These are phyloP conservation scores for Amblyraja radiata DNA, from an alignment of 2,797 vertebrate species.

Conservation along the genomic window DNA sequence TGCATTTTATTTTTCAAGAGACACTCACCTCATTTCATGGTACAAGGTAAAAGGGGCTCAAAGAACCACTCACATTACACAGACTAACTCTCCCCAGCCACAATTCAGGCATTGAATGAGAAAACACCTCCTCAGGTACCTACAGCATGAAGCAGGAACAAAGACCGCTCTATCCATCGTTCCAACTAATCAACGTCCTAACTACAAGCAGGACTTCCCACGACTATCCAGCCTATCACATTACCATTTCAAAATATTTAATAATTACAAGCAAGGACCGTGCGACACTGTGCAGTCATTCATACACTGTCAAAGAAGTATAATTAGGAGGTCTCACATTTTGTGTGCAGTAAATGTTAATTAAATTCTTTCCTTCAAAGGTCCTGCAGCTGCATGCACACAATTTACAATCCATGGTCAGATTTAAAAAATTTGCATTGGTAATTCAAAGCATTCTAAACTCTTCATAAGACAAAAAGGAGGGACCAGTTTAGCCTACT, in stretches of 20 bases:
- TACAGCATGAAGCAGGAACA: background rate
- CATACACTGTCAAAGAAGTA: background rate
- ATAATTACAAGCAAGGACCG: conserved; percentile 26
- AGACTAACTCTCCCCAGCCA: background rate
- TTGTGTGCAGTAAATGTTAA: background rate
- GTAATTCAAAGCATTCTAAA: background rate
- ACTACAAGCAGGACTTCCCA: conserved; percentile 22
- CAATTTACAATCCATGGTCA: background rate
- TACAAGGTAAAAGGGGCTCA: background rate
- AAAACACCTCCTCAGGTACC: background rate
- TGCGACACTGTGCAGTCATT: background rate
- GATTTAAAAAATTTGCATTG: background rate
- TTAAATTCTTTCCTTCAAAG: background rate
- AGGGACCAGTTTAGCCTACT: too few relatives aligned
- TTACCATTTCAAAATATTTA: conserved; percentile 26
- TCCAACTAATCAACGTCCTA: background rate
- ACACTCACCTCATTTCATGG: background rate
- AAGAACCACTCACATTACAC: background rate
- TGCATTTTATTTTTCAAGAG: background rate
- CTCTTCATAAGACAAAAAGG: background rate
- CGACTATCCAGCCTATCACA: conserved; percentile 5
- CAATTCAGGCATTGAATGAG: background rate
- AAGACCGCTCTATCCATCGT: background rate
- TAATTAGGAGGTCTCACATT: background rate
- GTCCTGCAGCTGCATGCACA: background rate